Percentiles rank a stretch among this genome's conserved stretches.
These are phyloP conservation scores for Sebastes taczanowskii DNA, from an alignment of 2,797 vertebrate genomes.

Conservation along the genomic window DNA sequence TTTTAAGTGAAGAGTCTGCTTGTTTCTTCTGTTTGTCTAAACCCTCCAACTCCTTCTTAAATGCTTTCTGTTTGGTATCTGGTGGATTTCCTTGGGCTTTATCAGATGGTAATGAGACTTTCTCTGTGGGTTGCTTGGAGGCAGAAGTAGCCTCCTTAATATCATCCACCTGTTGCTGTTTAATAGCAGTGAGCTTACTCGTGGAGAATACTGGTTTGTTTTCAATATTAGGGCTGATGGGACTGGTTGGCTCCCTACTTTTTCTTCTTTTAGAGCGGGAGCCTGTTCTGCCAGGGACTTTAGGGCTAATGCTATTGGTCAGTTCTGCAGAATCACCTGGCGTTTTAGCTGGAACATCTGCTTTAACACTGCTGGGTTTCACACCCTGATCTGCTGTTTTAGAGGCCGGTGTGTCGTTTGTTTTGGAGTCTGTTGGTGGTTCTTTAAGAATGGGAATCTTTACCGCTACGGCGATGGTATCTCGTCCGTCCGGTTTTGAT, in stretches of 20 bases:
- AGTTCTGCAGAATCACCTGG: conserved; percentile 21
- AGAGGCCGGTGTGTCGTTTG: neutral
- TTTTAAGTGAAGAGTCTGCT: conserved; percentile 3
- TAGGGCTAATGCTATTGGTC: conserved; percentile 22
- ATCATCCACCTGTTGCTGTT: conserved; percentile 29
- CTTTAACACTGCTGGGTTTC: conserved; percentile 3
- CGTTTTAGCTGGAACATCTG: conserved; percentile 6
- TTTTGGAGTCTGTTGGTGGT: conserved; percentile 30
- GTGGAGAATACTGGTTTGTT: conserved; percentile 29
- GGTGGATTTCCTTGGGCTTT: conserved; percentile 13
- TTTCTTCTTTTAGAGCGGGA: conserved; percentile 70
- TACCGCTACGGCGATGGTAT: neutral
- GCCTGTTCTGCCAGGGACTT: conserved; percentile 43
- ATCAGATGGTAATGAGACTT: conserved; percentile 23
- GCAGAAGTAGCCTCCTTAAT: neutral
- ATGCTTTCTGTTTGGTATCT: conserved; percentile 6
- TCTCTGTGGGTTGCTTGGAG: conserved; percentile 24
- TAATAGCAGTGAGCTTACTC: conserved; percentile 11
- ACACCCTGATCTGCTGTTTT: conserved; percentile 12
- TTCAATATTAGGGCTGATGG: conserved; percentile 52
- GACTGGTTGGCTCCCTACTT: conserved; percentile 59
- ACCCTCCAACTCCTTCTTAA: conserved; percentile 12
- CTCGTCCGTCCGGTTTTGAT: conserved; percentile 57
- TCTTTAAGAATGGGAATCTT: conserved; percentile 18
- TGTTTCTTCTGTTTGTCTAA: conserved; percentile 11